These are phyloP conservation scores for Zosterops borbonicus DNA, from an alignment of 2,113 vertebrate species.

Conservation along the genomic window DNA sequence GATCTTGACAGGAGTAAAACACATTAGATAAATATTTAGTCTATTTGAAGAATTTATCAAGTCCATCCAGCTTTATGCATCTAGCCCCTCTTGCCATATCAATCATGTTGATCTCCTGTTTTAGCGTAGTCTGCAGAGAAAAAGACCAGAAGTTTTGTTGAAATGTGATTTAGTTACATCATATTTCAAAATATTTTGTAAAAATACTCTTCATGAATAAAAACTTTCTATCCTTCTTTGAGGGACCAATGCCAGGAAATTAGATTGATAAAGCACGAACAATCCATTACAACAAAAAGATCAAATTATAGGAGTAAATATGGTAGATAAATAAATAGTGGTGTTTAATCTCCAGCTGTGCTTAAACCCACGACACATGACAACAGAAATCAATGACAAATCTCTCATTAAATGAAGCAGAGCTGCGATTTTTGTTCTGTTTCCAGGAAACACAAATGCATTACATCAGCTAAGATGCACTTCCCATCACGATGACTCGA, in stretches of 20 bases:
- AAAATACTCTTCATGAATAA: neutral
- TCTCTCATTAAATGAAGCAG: neutral
- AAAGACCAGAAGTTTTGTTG: neutral
- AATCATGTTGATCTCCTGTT: neutral
- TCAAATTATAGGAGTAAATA: neutral
- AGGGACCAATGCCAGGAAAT: neutral
- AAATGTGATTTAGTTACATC: neutral
- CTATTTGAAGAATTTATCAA: neutral
- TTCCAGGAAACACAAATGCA: slow-evolving; percentile 51
- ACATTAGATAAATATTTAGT: neutral
- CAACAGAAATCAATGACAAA: slow-evolving; percentile 35
- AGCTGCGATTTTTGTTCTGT: neutral
- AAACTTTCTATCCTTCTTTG: neutral
- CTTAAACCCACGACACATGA: neutral
- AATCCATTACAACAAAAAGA: neutral
- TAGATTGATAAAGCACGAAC: neutral
- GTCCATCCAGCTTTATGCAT: neutral
- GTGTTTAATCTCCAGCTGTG: neutral
- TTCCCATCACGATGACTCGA: slow-evolving; percentile 19
- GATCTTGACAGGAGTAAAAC: neutral
- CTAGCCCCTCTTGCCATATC: neutral
- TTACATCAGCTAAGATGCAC: slow-evolving; percentile 49
- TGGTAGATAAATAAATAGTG: neutral
- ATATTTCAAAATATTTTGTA: neutral
- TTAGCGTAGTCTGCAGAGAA: neutral